A percentile compares a stretch with the other conserved stretches of the same genome.
Evolutionary conservation across 30 jellyfish, hydroid and myxozoan species (phyloP).

Genomic region (Catostylus mosaicus): DNA sequence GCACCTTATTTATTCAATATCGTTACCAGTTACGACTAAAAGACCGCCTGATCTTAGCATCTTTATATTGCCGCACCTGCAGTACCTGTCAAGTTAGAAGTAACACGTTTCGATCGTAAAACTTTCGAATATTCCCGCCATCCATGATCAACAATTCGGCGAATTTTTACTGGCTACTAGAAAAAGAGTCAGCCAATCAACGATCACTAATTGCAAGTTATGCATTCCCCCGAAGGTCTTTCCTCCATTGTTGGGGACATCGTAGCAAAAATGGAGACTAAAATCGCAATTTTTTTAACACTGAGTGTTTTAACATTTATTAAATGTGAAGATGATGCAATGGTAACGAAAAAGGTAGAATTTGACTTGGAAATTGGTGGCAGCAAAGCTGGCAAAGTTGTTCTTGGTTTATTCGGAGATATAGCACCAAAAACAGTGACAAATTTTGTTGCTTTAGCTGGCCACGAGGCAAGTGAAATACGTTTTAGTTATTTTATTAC

Average conservation of each 20-base stretch:
- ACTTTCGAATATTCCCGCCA: slow-evolving; percentile 52
- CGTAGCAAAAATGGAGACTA: slow-evolving; percentile 18
- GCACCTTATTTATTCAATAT: no score
- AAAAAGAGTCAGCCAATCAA: slow-evolving; percentile 24
- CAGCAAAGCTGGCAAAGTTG: slow-evolving; percentile 50
- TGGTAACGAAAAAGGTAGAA: slow-evolving; percentile 56
- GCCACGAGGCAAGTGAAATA: slow-evolving; percentile 33
- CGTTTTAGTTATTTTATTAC: no score
- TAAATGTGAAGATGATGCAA: slow-evolving; percentile 47
- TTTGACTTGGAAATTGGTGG: slow-evolving; percentile 59
- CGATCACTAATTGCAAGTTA: neutral
- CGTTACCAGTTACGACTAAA: slow-evolving; percentile 20
- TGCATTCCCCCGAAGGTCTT: neutral
- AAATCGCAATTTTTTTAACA: neutral
- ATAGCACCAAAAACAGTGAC: slow-evolving; percentile 86
- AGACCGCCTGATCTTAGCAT: slow-evolving; percentile 38
- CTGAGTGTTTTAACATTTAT: slow-evolving; percentile 14
- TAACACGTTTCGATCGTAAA: neutral
- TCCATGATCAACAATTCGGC: neutral
- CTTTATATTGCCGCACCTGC: slow-evolving; percentile 3
- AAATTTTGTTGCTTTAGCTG: slow-evolving; percentile 71
- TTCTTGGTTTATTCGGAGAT: slow-evolving; percentile 76
- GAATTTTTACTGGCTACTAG: slow-evolving; percentile 32
- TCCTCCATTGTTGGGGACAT: neutral
- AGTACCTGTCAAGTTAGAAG: neutral